Conservation (phyloP, 2,113 vertebrate genomes). For the Nanorana parkeri region DNA sequence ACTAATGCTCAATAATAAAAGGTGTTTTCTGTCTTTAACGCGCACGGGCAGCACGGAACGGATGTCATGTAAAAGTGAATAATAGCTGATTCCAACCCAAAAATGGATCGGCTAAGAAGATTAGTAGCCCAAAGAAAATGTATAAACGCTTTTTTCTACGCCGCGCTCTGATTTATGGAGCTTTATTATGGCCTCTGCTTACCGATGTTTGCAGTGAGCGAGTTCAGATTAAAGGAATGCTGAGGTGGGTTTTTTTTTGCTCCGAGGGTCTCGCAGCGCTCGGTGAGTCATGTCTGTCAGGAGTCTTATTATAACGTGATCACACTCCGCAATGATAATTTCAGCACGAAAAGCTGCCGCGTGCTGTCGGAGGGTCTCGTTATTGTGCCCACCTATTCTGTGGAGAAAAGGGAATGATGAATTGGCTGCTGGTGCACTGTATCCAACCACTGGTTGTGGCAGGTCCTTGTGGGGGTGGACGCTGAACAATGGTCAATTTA, state of each 20-base stretch:
- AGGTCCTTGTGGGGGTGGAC: too few species aligned
- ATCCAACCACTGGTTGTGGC: too few species aligned
- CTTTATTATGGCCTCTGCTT: constrained; percentile 29
- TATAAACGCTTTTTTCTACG: constrained; percentile 34
- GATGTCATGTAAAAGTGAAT: constrained; percentile 15
- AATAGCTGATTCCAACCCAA: constrained; percentile 43
- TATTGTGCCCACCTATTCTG: too few species aligned
- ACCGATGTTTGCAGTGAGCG: constrained; percentile 19
- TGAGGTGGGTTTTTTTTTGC: constrained; percentile 1
- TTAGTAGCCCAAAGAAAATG: constrained; percentile 29
- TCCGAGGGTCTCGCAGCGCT: neutral
- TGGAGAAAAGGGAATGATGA: too few species aligned
- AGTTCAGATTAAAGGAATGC: constrained; percentile 19
- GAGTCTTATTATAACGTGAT: too few species aligned
- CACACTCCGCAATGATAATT: too few species aligned
- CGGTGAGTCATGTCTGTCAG: neutral
- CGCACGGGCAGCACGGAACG: neutral
- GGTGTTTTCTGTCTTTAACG: constrained; percentile 10
- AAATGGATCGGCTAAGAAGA: constrained; percentile 39
- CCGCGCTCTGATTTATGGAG: constrained; percentile 11
- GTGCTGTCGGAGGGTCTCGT: too few species aligned
- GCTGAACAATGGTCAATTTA: too few species aligned
- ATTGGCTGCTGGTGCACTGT: too few species aligned
- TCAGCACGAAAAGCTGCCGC: too few species aligned
- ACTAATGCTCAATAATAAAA: constrained; percentile 40